Evolutionary conservation across 1,140 invertebrate species (phyloP), one percentile per base, ranked within the genome.

Genomic region (Hylyphantes graminicola): DNA sequence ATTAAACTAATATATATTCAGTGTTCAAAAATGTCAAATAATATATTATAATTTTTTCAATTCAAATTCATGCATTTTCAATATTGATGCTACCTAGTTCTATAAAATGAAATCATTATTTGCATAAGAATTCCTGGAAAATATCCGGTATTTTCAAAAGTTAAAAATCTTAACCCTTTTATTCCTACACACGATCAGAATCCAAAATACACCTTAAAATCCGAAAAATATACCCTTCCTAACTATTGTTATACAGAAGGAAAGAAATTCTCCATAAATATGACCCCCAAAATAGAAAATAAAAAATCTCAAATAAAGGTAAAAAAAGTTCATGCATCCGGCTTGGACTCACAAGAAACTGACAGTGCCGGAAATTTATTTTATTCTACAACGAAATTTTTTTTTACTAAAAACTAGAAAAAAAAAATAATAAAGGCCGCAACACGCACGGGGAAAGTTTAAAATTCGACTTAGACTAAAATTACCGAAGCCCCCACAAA

Each of bases 331-430:
- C 9, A 53, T 17, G 55, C 76, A 67, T 78, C 76, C 76, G 76
- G 76, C 51, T 78, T 67, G 65, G 35, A 35, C 35, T 67, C 67
- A 53, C 35, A 67, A 53, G 76, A 63, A 78, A 65, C 76, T 53
- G 59, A 78, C 76, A 78, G 63, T 17, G n/a, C 76, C 76, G 76
- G 76, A 78, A 78, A 78, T 78, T 78, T 78, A 78, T 78, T 78
- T 78, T 78, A 78, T 67, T 78, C 76, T 35, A 67, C 67, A 67
- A 50, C 59, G 7, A 61, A 76, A n/a, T 13, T 48, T 51, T 35
- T 35, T 35, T 1, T 35, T 35, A 35, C 35, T n/a, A n/a, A n/a
- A n/a, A n/a, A n/a, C n/a, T n/a, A n/a, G n/a, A n/a, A n/a, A n/a
- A 35, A 35, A 35, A 35, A 35, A 35, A 35, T 35, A 35, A 35